Percentiles rank a stretch among this genome's conserved stretches.
Conservation (phyloP, 2,888 invertebrate genomes). For the Drosophila paucipuncta region DNA sequence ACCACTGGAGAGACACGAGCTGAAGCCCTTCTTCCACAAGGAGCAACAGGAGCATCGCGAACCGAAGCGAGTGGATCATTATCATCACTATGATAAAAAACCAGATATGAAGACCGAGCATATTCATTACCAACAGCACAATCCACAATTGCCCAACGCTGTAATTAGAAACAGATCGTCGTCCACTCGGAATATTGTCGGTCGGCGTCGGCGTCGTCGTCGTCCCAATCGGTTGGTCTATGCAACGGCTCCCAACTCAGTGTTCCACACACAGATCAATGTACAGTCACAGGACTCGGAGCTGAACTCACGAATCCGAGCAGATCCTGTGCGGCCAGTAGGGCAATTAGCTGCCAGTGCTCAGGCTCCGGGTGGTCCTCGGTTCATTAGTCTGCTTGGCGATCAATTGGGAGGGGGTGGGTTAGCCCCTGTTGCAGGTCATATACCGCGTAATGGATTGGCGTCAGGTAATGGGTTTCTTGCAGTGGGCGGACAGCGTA, state of each 20-base stretch:
- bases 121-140: slow-evolving; percentile 64
- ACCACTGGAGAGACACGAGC: slow-evolving; percentile 47
- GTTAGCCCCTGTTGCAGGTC: slow-evolving; percentile 10
- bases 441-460: slow-evolving; percentile 3
- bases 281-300: slow-evolving; percentile 76
- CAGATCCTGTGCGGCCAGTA: slow-evolving; percentile 27
- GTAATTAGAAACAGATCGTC: slow-evolving; percentile 42
- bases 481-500: slow-evolving; percentile 12
- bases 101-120: slow-evolving; percentile 58
- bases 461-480: background rate
- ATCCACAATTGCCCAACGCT: slow-evolving; percentile 45
- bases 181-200: slow-evolving; percentile 36
- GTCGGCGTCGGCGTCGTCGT: slow-evolving; percentile 41
- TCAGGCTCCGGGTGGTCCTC: slow-evolving; percentile 19
- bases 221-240: slow-evolving; percentile 65
- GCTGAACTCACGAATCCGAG: slow-evolving; percentile 52
- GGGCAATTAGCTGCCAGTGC: slow-evolving; percentile 30
- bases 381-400: slow-evolving; percentile 36
- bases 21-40: slow-evolving; percentile 54
- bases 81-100: slow-evolving; percentile 70
- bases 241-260: slow-evolving; percentile 74
- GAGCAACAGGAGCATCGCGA: slow-evolving; percentile 58
- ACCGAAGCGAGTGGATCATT: slow-evolving; percentile 71
- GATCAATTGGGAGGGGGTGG: slow-evolving; percentile 27
- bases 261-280: slow-evolving; percentile 79